Conservation (phyloP, 2,797 vertebrate species). For the Phrynocephalus vlangalii region DNA sequence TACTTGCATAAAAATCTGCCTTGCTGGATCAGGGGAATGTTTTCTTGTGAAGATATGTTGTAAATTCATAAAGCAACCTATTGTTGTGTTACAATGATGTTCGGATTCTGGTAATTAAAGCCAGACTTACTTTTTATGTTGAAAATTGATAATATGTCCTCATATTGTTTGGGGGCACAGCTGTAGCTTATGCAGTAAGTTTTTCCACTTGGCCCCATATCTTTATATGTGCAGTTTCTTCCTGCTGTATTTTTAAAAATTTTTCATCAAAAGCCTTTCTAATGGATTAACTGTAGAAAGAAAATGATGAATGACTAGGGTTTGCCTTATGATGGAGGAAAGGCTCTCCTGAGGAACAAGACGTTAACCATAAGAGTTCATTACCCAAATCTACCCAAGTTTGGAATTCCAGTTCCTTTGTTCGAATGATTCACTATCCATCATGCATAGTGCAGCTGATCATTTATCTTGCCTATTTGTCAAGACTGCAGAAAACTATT, state of each 20-base stretch:
- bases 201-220: not conserved
- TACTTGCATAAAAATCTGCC: not conserved
- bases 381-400: not conserved
- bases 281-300: conserved; percentile 9
- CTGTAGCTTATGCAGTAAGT: not conserved
- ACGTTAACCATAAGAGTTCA: not conserved
- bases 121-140: conserved; percentile 3
- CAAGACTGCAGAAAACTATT: not conserved
- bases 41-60: not conserved
- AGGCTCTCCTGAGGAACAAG: not conserved
- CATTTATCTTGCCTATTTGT: conserved; percentile 11
- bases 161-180: not conserved
- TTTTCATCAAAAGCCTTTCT: conserved; percentile 19
- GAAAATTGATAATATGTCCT: not conserved
- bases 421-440: not conserved
- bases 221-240: not conserved
- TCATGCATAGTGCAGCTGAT: not conserved
- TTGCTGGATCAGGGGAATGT: not conserved
- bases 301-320: conserved; percentile 18
- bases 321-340: not conserved
- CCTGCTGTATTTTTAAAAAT: not conserved
- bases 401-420: not conserved
- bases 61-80: not conserved
- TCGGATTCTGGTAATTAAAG: conserved; percentile 14
- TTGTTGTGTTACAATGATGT: conserved; percentile 6